Evolutionary conservation across 37 sponge, comb jelly and placozoan genomes (phyloP).

Genomic region (Diacarnus erythraeanus): DNA sequence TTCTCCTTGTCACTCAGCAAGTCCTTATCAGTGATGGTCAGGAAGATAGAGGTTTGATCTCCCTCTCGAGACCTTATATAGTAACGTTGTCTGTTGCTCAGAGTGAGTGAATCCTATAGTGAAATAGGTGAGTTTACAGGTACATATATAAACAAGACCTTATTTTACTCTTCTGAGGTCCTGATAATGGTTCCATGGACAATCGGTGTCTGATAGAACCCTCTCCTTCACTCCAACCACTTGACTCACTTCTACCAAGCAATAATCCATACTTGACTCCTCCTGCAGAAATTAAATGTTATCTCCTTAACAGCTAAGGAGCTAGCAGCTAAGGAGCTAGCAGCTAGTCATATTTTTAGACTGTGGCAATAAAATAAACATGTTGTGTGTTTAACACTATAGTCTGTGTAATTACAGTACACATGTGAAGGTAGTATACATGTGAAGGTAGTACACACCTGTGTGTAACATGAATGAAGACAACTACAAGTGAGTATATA

Average conservation of each 20-base stretch:
- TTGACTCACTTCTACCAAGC: constrained; percentile 64
- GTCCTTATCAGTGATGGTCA: constrained; percentile 20
- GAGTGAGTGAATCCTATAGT: constrained; percentile 28
- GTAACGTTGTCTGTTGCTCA: constrained; percentile 44
- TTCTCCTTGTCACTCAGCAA: background rate
- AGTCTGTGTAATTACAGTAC: too few species aligned
- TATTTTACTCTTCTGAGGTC: constrained; percentile 34
- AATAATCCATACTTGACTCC: constrained; percentile 32
- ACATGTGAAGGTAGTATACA: too few species aligned
- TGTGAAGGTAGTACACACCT: too few species aligned
- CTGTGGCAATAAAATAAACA: too few species aligned
- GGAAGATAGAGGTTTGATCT: constrained; percentile 16
- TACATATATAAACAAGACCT: too few species aligned
- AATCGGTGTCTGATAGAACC: constrained; percentile 41
- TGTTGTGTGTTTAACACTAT: too few species aligned
- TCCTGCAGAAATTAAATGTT: constrained; percentile 53
- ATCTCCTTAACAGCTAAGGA: too few species aligned
- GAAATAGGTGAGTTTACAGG: background rate
- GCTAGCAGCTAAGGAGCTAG: too few species aligned
- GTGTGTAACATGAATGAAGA: too few species aligned
- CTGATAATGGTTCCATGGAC: constrained; percentile 26
- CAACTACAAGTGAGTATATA: too few species aligned
- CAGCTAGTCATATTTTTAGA: too few species aligned
- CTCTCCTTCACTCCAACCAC: constrained; percentile 34
- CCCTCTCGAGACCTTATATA: constrained; percentile 24